Base-by-base conservation (phyloP, 2,888 invertebrate genomes). In the Eristalis tenax region DNA sequence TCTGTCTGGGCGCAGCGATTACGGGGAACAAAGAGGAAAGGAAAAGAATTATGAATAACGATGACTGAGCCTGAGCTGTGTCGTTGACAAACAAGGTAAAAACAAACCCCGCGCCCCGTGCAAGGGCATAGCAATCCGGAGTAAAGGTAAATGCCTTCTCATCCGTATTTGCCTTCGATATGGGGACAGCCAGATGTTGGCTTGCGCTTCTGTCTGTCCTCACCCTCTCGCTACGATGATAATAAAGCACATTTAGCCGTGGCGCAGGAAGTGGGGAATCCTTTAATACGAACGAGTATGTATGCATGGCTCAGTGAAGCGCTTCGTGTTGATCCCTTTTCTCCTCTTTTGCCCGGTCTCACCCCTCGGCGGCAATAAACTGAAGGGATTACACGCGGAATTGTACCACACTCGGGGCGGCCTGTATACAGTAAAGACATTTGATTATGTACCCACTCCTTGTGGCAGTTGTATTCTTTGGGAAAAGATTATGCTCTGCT, bases 71-170 rank as follows among this genome's bases (percentile, higher is more conserved):
- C 50, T 1, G 18, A 18, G 50, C 50, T 50, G 8, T 50, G 50
- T 50, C 74, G 57, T 63, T 81, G 81, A 75, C 81, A 81, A 81
- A 81, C 81, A 81, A 74, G 80, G 38, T 68, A 68, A 32, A 74
- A 57, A 66, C 76, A 26, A n/a, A 38, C 4, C 50, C 15, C 15
- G 0, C 15, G 4, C 40, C 40, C 40, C 40, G 3, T 13, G 6
- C n/a, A 6, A 18, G 43, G 11, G 4, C 5, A 8, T 1, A 50
- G 5, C 18, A 2, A 8, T n/a, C 50, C 50, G 18, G 50, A 18
- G 32, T 61, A 26, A 28, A 61, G 61, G n/a, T 40, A 75, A 75
- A 81, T 74, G 69, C 81, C 64, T 74, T 68, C 74, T 81, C 65
- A 69, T 81, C 74, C 81, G 38, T 81, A 75, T 75, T 81, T 81